Evolutionary conservation across 2,888 invertebrate species (phyloP), one percentile per base, ranked within the genome.

Genomic region (Tetragonisca angustula): DNA sequence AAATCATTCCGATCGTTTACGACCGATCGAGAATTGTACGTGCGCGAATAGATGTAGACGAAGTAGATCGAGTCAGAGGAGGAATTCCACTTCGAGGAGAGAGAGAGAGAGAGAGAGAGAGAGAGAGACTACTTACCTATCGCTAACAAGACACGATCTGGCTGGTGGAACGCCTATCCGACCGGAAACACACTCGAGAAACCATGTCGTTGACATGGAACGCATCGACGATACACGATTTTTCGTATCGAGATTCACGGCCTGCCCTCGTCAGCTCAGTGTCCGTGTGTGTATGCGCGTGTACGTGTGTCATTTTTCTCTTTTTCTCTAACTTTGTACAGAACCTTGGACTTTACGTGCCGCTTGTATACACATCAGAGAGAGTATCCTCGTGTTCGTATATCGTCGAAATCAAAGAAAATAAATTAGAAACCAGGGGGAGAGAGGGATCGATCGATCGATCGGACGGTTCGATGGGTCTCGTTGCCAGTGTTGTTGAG

Each of bases 61-160:
- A 54, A 50, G 67, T 74, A 67, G 49, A 62, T 76, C 78, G 61
- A 77, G 67, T 43, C 54, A 36, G 80, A 76, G 17, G 68, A 68
- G 61, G 27, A 27, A 59, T 24, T 76, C 76, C 73, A 61, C n/a
- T 27, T 67, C 61, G 67, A 75, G 9, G 43, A 43, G 43, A 43
- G 43, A 43, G 43, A 43, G 36, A 36, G 36, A 36, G 9, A 36
- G 36, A 36, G 5, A 36, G 5, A 36, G 5, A 36, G 36, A 54
- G 50, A 71, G 50, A 71, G 78, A 54, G 68, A 15, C 73, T 80
- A 85, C 84, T 85, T 85, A 85, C 84, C 80, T 65, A 85, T 74
- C 70, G 59, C 72, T 76, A 74, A 74, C 67, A 52, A 75, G 71
- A 77, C 19, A 59, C 59, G 43, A 54, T 19, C 43, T 59, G 49